Base-by-base conservation (phyloP, 2,888 invertebrate genomes). In the Kryphioiulus occultus region DNA sequence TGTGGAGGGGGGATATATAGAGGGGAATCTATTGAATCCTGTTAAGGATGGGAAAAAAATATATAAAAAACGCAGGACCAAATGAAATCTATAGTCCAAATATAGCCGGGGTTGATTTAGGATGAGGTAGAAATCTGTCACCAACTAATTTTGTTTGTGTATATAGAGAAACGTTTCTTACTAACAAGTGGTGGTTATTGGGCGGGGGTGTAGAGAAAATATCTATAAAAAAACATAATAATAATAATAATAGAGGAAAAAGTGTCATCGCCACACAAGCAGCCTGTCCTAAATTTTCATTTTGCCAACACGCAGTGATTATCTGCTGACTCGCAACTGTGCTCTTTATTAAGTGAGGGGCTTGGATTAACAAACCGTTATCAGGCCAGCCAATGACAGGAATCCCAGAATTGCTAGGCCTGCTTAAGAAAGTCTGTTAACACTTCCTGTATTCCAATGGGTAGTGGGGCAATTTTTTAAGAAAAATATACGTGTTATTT, bases 111-210 rank as follows among this genome's bases (percentile, higher is more conserved):
- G 59, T 59, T 59, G 59, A 59, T 59, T 32, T 39, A 39, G 32
- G 84, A 84, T n/a, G 84, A 84, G 84, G 84, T 84, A 32, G 39
- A 84, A 84, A 84, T 84, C 84, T 84, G 84, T 39, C 39, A 84
- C 84, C 84, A 84, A 84, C 84, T 84, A 84, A 84, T 84, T 84
- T 84, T 84, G 84, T 84, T 84, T 84, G 84, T 84, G 84, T 84
- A 59, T 59, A 59, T 59, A 2, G 53, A 53, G 59, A 59, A 59
- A 59, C 59, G 59, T 59, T 59, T 59, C 59, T 59, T 59, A 59
- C 59, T 59, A 59, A 59, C 59, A 59, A 59, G 59, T 59, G 59
- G 59, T 10, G 22, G 59, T 59, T 59, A 59, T 59, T 59, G 59
- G 59, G 59, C 59, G 59, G 59, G 59, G 59, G 59, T 59, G 59